Conservation (phyloP, 1,140 invertebrate species). For the Trichonephila clavata region DNA sequence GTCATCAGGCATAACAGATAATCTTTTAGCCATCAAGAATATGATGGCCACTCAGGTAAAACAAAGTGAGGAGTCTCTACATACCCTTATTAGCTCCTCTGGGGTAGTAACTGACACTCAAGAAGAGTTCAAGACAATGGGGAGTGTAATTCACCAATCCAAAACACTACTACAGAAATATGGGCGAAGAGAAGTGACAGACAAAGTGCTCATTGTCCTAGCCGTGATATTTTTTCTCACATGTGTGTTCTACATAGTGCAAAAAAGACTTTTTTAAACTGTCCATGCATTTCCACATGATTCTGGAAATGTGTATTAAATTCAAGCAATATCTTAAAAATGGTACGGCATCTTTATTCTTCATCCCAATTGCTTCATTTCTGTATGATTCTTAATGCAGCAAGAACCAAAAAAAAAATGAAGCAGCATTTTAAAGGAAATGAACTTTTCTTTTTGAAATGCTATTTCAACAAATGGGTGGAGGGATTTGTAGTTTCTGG, state of each 20-base stretch:
- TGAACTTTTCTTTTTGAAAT: too few relatives aligned
- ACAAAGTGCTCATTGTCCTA: slow-evolving; percentile 94
- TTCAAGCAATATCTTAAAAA: too few relatives aligned
- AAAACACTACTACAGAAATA: slow-evolving; percentile 96
- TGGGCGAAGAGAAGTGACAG: slow-evolving; percentile 94
- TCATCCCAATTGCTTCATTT: too few relatives aligned
- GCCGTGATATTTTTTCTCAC: slow-evolving; percentile 95
- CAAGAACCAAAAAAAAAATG: too few relatives aligned
- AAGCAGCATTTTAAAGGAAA: too few relatives aligned
- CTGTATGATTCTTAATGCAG: too few relatives aligned
- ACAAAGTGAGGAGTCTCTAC: slow-evolving; percentile 91
- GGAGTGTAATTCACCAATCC: slow-evolving; percentile 92
- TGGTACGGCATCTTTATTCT: too few relatives aligned
- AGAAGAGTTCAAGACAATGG: slow-evolving; percentile 92
- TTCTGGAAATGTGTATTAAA: too few relatives aligned
- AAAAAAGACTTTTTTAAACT: slow-evolving; percentile 90
- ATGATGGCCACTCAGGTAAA: slow-evolving; percentile 92
- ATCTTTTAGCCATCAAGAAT: slow-evolving; percentile 90
- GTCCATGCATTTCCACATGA: background rate
- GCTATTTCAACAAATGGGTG: too few relatives aligned
- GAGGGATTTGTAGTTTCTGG: too few relatives aligned
- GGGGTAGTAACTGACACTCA: slow-evolving; percentile 85
- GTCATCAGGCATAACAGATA: slow-evolving; percentile 88
- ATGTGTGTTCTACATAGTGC: slow-evolving; percentile 94
- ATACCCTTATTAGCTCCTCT: slow-evolving; percentile 85